These are phyloP conservation scores for Philopedon plagiatum DNA, from an alignment of 2,888 invertebrate species.

Conservation along the genomic window DNA sequence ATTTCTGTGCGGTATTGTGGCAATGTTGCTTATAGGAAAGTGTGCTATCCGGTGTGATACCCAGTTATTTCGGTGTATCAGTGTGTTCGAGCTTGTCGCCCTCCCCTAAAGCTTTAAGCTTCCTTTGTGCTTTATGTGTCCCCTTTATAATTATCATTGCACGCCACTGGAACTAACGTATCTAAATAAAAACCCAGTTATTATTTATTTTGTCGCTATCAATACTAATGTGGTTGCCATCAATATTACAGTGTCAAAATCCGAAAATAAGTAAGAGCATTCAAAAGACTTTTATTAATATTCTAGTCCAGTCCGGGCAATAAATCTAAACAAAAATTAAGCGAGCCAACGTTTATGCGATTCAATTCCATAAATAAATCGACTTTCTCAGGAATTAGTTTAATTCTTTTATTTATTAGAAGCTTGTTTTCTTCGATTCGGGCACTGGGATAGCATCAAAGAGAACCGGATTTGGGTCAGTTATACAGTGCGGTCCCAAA, in stretches of 20 bases:
- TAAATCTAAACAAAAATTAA: constrained; percentile 22
- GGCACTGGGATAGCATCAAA: not conserved
- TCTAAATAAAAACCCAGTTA: too few relatives aligned
- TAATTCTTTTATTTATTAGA: constrained; percentile 18
- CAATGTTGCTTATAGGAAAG: too few relatives aligned
- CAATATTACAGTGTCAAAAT: constrained; percentile 15
- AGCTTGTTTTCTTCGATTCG: constrained; percentile 9
- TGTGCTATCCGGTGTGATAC: too few relatives aligned
- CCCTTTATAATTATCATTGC: too few relatives aligned
- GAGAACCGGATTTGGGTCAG: not conserved
- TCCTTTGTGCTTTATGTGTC: too few relatives aligned
- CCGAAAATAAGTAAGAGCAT: constrained; percentile 6
- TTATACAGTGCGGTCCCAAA: too few relatives aligned
- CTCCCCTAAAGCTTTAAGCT: too few relatives aligned
- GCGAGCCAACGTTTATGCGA: not conserved
- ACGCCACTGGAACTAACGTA: too few relatives aligned
- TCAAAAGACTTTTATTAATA: constrained; percentile 18
- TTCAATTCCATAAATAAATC: constrained; percentile 21
- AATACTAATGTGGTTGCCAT: not conserved
- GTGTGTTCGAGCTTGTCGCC: too few relatives aligned
- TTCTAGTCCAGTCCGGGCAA: not conserved
- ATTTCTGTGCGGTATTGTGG: too few relatives aligned
- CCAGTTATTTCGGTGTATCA: too few relatives aligned
- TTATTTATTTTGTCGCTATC: too few relatives aligned
- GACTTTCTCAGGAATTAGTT: constrained; percentile 4